phyloP scores from a whole-genome alignment of 2,888 invertebrate species.

The Eupithecia exiguata region DNA sequence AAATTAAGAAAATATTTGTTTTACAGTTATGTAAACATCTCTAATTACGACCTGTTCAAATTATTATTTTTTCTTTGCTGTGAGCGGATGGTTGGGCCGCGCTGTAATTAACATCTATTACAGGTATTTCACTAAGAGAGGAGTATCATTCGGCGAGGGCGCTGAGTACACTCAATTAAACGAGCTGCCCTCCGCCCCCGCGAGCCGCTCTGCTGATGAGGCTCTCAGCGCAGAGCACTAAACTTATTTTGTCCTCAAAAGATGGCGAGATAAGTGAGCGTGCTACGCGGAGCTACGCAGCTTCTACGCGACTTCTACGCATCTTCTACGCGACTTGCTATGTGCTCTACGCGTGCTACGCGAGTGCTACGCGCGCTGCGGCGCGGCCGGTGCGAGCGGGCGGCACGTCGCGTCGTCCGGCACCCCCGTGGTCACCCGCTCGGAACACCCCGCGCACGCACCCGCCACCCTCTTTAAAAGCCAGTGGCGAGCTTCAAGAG shows the following conservation, averaged over 20 bases:
- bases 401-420: conserved; percentile 61
- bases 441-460: conserved; percentile 68
- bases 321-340: conserved; percentile 7
- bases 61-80: conserved; percentile 79
- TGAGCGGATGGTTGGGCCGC: conserved; percentile 68
- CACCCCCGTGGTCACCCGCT: conserved; percentile 84
- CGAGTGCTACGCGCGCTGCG: conserved; percentile 30
- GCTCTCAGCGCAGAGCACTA: not conserved
- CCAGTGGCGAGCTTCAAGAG: conserved; percentile 85
- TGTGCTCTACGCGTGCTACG: conserved; percentile 19
- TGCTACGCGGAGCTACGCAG: conserved; percentile 33
- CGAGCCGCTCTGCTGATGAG: conserved; percentile 36
- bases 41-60: conserved; percentile 83
- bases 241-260: not conserved
- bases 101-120: conserved; percentile 83
- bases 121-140: conserved; percentile 80
- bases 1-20: conserved; percentile 83
- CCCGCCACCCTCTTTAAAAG: conserved; percentile 82
- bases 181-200: conserved; percentile 54
- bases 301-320: not conserved
- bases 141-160: conserved; percentile 80
- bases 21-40: conserved; percentile 82
- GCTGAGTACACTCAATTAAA: conserved; percentile 83
- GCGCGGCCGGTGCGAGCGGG: conserved; percentile 42
- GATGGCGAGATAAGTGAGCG: conserved; percentile 15